These are phyloP conservation scores for Acromyrmex charruanus DNA, from an alignment of 1,140 invertebrate species.

Conservation along the genomic window DNA sequence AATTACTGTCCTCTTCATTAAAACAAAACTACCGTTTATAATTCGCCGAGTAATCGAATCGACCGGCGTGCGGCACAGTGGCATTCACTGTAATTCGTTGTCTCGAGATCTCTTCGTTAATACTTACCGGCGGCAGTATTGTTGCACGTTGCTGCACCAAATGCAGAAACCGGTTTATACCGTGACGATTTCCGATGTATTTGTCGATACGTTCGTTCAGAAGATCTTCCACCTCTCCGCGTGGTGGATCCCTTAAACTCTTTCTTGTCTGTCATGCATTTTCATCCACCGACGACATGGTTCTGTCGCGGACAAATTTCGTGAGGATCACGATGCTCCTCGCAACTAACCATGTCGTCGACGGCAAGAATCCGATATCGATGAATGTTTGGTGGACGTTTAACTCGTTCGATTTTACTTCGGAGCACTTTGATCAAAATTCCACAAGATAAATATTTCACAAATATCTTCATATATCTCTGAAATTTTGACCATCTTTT, in stretches of 20 bases:
- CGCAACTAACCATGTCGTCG: background rate
- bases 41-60: conserved; percentile 32
- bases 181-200: conserved; percentile 67
- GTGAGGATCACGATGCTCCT: background rate
- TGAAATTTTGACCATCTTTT: background rate
- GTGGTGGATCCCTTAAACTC: conserved; percentile 53
- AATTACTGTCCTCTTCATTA: background rate
- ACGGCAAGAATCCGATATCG: background rate
- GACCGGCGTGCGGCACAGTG: background rate
- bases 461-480: background rate
- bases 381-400: background rate
- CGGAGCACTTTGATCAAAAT: background rate
- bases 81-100: conserved; percentile 35
- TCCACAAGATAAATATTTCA: background rate
- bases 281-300: conserved; percentile 3
- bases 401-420: background rate
- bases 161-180: conserved; percentile 76
- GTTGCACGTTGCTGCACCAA: conserved; percentile 69
- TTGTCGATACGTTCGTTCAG: conserved; percentile 2
- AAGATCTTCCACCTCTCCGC: conserved; percentile 67
- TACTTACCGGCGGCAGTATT: conserved; percentile 59
- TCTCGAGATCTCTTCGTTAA: conserved; percentile 60
- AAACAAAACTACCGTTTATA: conserved; percentile 19
- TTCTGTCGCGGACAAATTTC: background rate
- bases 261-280: conserved; percentile 34